Base-by-base conservation (phyloP, 2,797 vertebrate genomes). In the Anas flavirostris region DNA sequence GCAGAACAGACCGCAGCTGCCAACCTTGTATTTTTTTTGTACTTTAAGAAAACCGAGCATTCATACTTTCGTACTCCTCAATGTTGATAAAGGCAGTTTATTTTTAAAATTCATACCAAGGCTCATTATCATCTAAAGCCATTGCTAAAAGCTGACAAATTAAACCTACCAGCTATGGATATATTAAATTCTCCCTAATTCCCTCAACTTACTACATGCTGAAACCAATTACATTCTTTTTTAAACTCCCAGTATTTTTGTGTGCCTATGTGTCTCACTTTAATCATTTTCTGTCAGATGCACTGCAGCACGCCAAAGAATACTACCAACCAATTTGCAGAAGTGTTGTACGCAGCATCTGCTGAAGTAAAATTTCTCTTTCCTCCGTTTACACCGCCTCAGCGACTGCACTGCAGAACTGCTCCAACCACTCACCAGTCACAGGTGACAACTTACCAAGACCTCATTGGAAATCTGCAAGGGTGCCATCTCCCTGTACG, bases 111-210 rank as follows among this genome's bases (percentile, higher is more conserved):
- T 31, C 48, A 60, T 39, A 37, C 25, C 43, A 67, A 39, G 31
- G 22, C 26, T 52, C 31, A 43, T 80, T 72, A 67, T 66, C 58
- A 62, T 59, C 69, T 56, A 69, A 78, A 93, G 64, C 52, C 48
- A 21, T 17, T 26, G 67, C 39, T 75, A 74, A 89, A 94, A 87
- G 60, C 59, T 66, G 31, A 58, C 59, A 85, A 91, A 91, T 66
- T 64, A 93, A 91, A 92, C 43, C 59, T 88, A 80, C 59, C 43
- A 93, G 60, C 18, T 63, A 46, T 33, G 33, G 86, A 46, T 60
- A 44, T 68, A 82, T 91, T 75, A 73, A 93, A 86, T 83, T 91
- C 55, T 31, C 44, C 62, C 58, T 62, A 63, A 86, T 85, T 88
- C 69, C 16, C 44, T 84, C 83, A 66, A 39, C 48, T 16, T 86